Base-by-base conservation (phyloP, 2,113 vertebrate genomes). In the Callipepla californica region DNA sequence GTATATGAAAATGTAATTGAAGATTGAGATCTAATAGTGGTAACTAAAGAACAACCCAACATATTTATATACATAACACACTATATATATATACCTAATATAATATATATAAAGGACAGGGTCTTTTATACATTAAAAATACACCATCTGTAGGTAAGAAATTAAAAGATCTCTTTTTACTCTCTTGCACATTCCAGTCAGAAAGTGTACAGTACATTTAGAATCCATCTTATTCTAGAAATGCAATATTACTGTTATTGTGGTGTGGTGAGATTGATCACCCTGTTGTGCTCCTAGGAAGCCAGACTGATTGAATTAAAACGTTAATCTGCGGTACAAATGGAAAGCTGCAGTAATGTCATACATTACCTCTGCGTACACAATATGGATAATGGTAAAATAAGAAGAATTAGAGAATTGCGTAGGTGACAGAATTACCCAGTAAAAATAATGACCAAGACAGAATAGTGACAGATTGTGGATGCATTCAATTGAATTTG, bases 231-330 rank as follows among this genome's bases (percentile, higher is more conserved):
- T 91, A 85, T 63, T 80, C 89, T 84, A 79, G 72, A 95, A 95
- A 95, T 75, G 77, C 53, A 76, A 79, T 94, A 95, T 95, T 95
- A 89, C 83, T 95, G 84, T 93, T 96, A 86, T 74, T 92, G 61
- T 86, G 48, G n/a, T 92, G 53, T 86, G 72, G 48, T 62, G 80
- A 92, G 95, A 96, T 91, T 94, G 92, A 96, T 95, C 78, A 80
- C 80, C 1, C 0, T 62, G 55, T 67, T 93, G 40, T 77, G 80
- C 75, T 90, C 75, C 5, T 11, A n/a, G 80, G 70, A 89, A 87
- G 83, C 70, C 34, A 85, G 80, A 92, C 14, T 82, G 93, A 96
- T 90, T 22, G 48, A 96, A 94, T 96, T 97, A 95, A 96, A 96
- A 85, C 9, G 14, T 87, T 95, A 90, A 94, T 95, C 80, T 95